Evolutionary conservation across 2,113 vertebrate species (phyloP).

Genomic region (Hipposideros armiger): DNA sequence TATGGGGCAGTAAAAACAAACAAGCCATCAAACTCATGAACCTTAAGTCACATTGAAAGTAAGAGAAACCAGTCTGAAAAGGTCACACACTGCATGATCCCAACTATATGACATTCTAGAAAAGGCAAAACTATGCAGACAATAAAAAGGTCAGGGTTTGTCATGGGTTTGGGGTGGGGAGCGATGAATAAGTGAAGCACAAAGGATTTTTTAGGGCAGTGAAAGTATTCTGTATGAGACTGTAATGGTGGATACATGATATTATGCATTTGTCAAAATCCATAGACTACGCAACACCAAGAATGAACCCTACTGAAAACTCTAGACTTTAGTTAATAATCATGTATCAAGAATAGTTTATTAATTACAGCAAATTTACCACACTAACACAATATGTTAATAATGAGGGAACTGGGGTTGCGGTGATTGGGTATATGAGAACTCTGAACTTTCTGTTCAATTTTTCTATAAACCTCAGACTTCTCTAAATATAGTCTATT

Average conservation of each 20-base stretch:
- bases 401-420: not conserved
- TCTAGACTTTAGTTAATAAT: not conserved
- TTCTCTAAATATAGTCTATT: not conserved
- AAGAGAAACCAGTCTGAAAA: not conserved
- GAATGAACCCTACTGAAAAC: not conserved
- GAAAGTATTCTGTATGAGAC: accelerated
- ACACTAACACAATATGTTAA: not conserved
- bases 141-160: too few species aligned
- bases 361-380: not conserved
- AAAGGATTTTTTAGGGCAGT: not conserved
- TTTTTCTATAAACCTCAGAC: not conserved
- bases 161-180: too few species aligned
- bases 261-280: too few species aligned
- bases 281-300: not conserved
- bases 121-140: not conserved
- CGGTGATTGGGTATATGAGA: accelerated
- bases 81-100: accelerated
- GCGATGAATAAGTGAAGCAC: not conserved
- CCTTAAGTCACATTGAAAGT: not conserved
- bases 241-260: too few species aligned
- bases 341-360: not conserved
- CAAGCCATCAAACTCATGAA: not conserved
- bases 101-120: too few species aligned
- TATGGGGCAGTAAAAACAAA: not conserved
- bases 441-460: not conserved